These are phyloP conservation scores for Pocillopora damicornis DNA, from an alignment of 64 coral and sea anemone species.

Conservation along the genomic window DNA sequence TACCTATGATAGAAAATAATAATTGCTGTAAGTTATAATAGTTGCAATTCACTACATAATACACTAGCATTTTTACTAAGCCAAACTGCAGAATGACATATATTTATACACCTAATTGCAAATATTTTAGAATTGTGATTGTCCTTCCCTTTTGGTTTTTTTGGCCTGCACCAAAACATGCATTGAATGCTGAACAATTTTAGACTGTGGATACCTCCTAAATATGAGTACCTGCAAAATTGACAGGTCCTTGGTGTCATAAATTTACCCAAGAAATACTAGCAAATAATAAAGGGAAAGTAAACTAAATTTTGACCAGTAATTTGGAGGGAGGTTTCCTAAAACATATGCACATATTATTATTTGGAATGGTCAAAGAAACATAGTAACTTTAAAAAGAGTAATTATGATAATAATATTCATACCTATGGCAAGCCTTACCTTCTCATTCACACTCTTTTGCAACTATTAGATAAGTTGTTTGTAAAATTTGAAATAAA, in stretches of 20 bases:
- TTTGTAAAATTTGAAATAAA: no score
- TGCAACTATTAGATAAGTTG: no score
- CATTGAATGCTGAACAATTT: neutral
- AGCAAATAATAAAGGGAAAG: no score
- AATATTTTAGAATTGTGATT: neutral
- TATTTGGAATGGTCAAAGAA: no score
- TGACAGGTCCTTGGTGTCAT: neutral
- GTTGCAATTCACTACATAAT: neutral
- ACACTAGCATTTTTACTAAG: neutral
- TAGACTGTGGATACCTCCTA: neutral
- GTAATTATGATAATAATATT: no score
- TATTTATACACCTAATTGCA: constrained; percentile 13
- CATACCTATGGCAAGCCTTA: no score
- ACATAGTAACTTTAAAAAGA: no score
- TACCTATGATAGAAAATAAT: neutral
- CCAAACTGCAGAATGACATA: neutral
- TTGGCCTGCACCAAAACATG: neutral
- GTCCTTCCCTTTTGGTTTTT: neutral
- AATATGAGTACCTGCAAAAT: neutral
- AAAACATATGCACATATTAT: no score
- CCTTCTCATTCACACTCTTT: no score
- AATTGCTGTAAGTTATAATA: neutral
- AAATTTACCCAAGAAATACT: no score
- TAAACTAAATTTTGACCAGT: no score
- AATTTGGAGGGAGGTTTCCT: no score